Conservation (phyloP, 1,140 invertebrate species). For the Gryllus bimaculatus region DNA sequence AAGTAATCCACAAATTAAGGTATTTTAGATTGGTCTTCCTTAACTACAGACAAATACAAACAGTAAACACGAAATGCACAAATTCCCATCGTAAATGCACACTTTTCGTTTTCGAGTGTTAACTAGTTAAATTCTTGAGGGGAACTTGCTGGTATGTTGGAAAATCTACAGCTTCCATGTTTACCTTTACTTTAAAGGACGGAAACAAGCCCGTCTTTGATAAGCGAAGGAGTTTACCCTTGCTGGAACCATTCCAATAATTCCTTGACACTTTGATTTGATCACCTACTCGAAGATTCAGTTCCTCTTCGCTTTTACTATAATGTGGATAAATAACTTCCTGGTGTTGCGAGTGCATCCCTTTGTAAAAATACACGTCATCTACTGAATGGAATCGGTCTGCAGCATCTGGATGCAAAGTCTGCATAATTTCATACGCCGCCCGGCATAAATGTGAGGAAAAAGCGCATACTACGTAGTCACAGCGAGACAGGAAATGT, state of each 20-base stretch:
- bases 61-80: too few relatives aligned
- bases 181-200: conserved; percentile 68
- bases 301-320: conserved; percentile 52
- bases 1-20: too few relatives aligned
- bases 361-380: conserved; percentile 97
- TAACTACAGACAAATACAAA: too few relatives aligned
- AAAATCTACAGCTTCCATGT: conserved; percentile 52
- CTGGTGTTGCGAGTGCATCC: conserved; percentile 81
- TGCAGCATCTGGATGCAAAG: conserved; percentile 73
- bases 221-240: conserved; percentile 75
- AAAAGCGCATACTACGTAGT: conserved; percentile 29
- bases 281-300: conserved; percentile 69
- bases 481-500: conserved; percentile 64
- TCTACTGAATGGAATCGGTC: conserved; percentile 80
- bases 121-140: conserved; percentile 15
- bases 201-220: conserved; percentile 70
- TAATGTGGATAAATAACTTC: conserved; percentile 63
- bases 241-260: conserved; percentile 93
- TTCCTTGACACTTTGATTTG: conserved; percentile 86
- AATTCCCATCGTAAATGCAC: too few relatives aligned
- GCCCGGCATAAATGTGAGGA: conserved; percentile 76
- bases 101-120: background rate
- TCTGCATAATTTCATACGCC: conserved; percentile 96
- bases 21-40: too few relatives aligned
- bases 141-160: conserved; percentile 45